A percentile compares a stretch with the other conserved stretches of the same genome.
phyloP scores from a whole-genome alignment of 2,113 vertebrate species.

The Pygathrix nemaeus region DNA sequence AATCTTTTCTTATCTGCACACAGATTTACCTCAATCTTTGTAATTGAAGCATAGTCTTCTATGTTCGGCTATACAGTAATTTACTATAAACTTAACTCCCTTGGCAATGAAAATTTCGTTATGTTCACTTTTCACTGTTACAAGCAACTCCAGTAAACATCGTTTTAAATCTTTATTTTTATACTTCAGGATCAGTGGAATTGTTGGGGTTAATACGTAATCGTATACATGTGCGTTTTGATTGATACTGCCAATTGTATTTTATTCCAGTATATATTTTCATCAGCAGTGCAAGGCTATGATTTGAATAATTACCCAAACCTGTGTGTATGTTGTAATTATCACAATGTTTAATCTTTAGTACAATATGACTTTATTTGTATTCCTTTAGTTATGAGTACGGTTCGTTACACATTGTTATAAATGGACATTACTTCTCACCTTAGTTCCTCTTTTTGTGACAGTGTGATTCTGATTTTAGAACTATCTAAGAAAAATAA shows the following conservation, averaged over 20 bases:
- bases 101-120: background rate
- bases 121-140: conserved; percentile 1
- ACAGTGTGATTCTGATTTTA: background rate
- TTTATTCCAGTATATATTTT: background rate
- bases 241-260: background rate
- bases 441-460: conserved; percentile 9
- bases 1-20: background rate
- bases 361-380: background rate
- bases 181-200: background rate
- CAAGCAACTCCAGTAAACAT: background rate
- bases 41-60: background rate
- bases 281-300: background rate
- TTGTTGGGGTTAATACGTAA: background rate
- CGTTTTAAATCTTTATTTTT: background rate
- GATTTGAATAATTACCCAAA: background rate
- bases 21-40: background rate
- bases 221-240: background rate
- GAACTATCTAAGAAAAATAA: background rate
- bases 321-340: background rate
- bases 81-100: background rate
- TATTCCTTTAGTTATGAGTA: background rate
- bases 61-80: background rate
- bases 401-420: background rate
- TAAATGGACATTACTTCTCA: background rate
- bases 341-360: background rate